Base-by-base conservation (phyloP, 2,797 vertebrate species). In the Halcyon leucocephala region DNA sequence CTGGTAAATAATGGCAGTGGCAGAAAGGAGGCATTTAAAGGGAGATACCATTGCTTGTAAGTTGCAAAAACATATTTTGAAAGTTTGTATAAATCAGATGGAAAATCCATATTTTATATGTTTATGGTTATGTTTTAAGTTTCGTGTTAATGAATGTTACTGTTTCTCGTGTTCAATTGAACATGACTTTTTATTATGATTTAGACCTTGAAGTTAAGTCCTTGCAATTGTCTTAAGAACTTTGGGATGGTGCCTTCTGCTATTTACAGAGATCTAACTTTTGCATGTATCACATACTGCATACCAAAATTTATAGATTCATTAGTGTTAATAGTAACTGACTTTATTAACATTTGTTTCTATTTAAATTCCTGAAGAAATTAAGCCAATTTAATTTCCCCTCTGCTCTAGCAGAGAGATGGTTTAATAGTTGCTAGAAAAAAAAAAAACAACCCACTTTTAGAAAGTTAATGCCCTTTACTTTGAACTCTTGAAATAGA, bases 391-490 rank as follows among this genome's bases (percentile, higher is more conserved):
- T 82, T 46, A 95, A 48, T 39, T 70, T 71, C 26, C 8, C 31
- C 18, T 61, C 31, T 91, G 35, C 44, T 80, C 17, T 39, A 26
- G 29, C 37, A 80, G 44, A 86, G 33, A 58, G 25, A 35, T 66
- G n/a, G 26, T 49, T 81, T 69, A 65, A 65, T 52, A 85, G n/a
- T 48, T 89, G 22, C 31, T 64, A 48, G 55, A 58, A 74, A 72
- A 54, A 49, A 69, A 65, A 73, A 6, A 12, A 77, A 35, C 0
- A 39, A 0, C 12, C 72, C 0, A 0, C 16, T 73, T 91, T 19
- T 10, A 33, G 17, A 51, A 86, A 67, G 41, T 57, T 31, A 67
- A 22, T 80, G 33, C 3, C 20, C 6, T 80, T 83, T 69, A 71
- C 0, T 1, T 42, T 72, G 69, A 88, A 64, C 20, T 82, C 44